A percentile compares a stretch with the other conserved stretches of the same genome.
phyloP scores from a whole-genome alignment of 2,888 invertebrate genomes.

The Trichacis sp. region DNA sequence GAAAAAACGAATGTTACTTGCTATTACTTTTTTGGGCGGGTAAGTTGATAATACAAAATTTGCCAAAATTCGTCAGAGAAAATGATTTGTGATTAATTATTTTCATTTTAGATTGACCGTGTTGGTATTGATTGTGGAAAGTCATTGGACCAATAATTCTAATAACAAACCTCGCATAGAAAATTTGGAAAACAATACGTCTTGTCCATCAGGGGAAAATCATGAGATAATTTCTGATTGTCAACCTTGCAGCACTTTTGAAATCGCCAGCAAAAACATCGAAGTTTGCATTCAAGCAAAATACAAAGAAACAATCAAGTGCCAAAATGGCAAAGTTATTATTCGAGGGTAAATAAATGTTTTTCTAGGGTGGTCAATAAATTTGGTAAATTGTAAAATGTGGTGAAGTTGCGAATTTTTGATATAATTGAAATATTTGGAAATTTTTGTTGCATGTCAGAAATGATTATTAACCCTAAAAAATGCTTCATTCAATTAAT shows the following conservation, averaged over 20 bases:
- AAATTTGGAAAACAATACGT: conserved; percentile 80
- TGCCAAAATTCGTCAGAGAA: no score
- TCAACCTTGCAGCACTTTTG: conserved; percentile 88
- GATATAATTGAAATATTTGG: no score
- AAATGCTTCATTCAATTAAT: no score
- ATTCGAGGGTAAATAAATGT: conserved; percentile 82
- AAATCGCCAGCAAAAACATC: conserved; percentile 84
- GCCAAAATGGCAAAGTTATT: conserved; percentile 84
- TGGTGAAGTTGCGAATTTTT: no score
- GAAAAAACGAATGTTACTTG: conserved; percentile 85
- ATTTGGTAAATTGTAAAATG: no score
- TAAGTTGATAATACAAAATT: no score
- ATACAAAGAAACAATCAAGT: conserved; percentile 85
- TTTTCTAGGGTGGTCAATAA: no score
- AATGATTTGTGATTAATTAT: not conserved
- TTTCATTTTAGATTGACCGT: conserved; percentile 78
- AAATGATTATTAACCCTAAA: no score
- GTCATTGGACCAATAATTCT: conserved; percentile 76
- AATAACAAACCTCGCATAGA: conserved; percentile 76
- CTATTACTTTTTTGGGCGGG: conserved; percentile 81
- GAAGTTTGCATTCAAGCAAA: conserved; percentile 86
- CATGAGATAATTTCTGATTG: conserved; percentile 82
- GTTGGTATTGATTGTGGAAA: conserved; percentile 85
- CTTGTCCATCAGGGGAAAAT: conserved; percentile 81
- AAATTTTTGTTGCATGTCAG: no score